Evolutionary conservation across 2,797 vertebrate species (phyloP), one percentile per base, ranked within the genome.

Genomic region (Eupleurogrammus muticus): DNA sequence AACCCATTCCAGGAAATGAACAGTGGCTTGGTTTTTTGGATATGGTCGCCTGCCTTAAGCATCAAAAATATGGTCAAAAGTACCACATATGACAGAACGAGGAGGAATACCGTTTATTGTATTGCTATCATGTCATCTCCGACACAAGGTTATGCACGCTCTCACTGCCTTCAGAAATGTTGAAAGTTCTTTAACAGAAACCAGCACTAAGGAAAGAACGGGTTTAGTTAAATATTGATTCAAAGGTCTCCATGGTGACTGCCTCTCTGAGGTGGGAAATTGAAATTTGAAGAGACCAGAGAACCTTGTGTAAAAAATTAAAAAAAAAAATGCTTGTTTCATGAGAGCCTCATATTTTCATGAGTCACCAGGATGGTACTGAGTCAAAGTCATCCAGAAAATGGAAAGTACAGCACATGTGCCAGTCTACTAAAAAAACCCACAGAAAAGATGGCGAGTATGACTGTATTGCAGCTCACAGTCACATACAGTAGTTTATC

Each of bases 1-100:
- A 44, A 17, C 69, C 80, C 23, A 44, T 49, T 49, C 71, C 79
- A 89, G 87, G 84, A 90, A 87, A 89, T 89, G 70, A 89, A 85
- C 59, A 73, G 79, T 56, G 57, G 66, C 77, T 71, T 68, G 49
- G 57, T 23, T 66, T 76, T n/a, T 46, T 76, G 56, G 52, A 54
- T 51, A 32, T 9, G 61, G 65, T 70, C 64, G 74, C 66, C 66
- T 80, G 57, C 60, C 75, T 66, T 70, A 79, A 70, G 52, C 47
- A 67, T 35, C 49, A 34, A 36, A 67, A 60, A 56, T 58, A 24
- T 19, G 44, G 42, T 23, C 13, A 34, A 28, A 58, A 48, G 60
- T 60, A 55, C 48, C n/a, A 53, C 16, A 7, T 2, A 36, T 40
- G 65, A 28, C 51, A 56, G 34, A 16, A 12, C 14, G 23, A 32